phyloP scores from a whole-genome alignment of 2,797 vertebrate species.

The Sebastes iracundus region DNA sequence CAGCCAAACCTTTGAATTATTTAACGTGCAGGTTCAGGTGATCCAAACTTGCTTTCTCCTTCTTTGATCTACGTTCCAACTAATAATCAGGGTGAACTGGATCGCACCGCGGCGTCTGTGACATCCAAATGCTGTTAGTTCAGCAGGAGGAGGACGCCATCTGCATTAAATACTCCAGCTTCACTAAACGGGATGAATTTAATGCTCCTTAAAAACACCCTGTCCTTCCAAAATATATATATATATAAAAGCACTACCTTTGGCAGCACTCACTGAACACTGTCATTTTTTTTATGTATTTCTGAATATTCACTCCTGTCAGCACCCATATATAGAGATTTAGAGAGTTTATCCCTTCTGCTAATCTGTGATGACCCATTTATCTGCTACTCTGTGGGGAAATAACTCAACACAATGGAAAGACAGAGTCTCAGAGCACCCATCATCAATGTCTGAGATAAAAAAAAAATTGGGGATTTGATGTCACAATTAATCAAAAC shows the following conservation, averaged over 20 bases:
- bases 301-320: conserved; percentile 19
- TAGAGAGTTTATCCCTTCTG: conserved; percentile 40
- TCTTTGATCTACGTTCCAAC: conserved; percentile 15
- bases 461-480: neutral
- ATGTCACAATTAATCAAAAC: neutral
- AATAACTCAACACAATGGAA: conserved; percentile 16
- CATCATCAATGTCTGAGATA: neutral
- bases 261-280: neutral
- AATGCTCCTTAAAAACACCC: neutral
- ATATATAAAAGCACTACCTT: neutral
- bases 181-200: conserved; percentile 12
- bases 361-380: conserved; percentile 57
- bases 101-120: conserved; percentile 2
- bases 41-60: conserved; percentile 9
- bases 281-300: neutral
- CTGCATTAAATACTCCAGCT: conserved; percentile 19
- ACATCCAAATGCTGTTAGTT: conserved; percentile 16
- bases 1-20: conserved; percentile 1
- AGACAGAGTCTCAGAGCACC: conserved; percentile 5
- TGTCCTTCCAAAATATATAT: neutral
- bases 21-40: conserved; percentile 8
- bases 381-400: conserved; percentile 42
- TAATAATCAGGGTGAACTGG: conserved; percentile 16
- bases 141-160: conserved; percentile 10
- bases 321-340: conserved; percentile 9